phyloP scores from a whole-genome alignment of 2,113 vertebrate genomes.

The Brachyistius frenatus region DNA sequence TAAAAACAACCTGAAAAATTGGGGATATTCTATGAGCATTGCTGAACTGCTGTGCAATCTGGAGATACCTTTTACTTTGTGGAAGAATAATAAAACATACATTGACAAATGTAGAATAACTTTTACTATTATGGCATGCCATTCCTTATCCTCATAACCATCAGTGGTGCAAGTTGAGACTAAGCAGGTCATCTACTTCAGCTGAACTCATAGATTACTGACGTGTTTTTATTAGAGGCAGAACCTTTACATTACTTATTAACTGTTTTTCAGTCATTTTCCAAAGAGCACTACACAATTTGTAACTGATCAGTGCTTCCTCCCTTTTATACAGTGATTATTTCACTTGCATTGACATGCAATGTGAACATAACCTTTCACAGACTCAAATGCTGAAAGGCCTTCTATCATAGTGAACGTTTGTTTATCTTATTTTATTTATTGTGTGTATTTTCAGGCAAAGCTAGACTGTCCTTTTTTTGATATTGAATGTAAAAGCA shows the following conservation, averaged over 20 bases:
- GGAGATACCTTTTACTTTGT: neutral
- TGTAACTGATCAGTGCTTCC: neutral
- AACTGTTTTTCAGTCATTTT: too few species aligned
- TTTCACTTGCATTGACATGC: neutral
- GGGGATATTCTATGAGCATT: neutral
- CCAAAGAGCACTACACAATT: too few species aligned
- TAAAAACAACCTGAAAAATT: neutral
- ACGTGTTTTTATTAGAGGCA: too few species aligned
- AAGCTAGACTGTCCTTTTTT: too few species aligned
- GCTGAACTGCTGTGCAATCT: neutral
- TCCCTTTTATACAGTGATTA: neutral
- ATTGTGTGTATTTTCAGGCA: too few species aligned
- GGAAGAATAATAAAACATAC: neutral
- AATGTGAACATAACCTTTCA: neutral
- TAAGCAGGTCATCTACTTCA: neutral
- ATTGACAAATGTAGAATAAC: too few species aligned
- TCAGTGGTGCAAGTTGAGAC: too few species aligned
- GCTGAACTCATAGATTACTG: neutral
- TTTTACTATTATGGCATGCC: neutral
- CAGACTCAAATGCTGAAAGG: constrained; percentile 2
- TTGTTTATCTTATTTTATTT: too few species aligned
- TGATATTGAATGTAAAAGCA: too few species aligned
- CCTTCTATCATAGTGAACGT: neutral
- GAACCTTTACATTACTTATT: too few species aligned
- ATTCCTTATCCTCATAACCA: neutral